Base-by-base conservation (phyloP, 2,797 vertebrate genomes). In the Sebastes hopkinsi region DNA sequence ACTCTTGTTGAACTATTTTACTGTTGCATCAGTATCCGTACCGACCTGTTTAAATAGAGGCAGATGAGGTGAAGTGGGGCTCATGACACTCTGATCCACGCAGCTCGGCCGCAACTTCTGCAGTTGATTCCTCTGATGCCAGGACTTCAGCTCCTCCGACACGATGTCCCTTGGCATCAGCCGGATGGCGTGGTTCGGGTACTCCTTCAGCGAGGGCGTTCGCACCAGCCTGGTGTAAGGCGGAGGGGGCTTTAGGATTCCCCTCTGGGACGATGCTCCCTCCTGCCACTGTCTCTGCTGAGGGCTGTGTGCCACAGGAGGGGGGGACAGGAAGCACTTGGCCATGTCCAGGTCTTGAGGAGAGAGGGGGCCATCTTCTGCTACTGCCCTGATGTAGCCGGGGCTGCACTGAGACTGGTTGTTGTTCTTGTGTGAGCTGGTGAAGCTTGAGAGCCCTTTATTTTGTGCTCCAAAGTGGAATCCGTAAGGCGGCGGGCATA, bases 91-190 rank as follows among this genome's bases (percentile, higher is more conserved):
- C 27, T 95, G 93, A 69, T 97, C 95, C 34, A 93, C 62, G 1
- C 95, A 94, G 77, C 83, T 86, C 0, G 94, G 92, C 22, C 89
- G 86, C 1, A 91, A 64, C 76, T 91, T 94, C 9, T 94, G 93
- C 32, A 94, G 73, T 36, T 96, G 95, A 68, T 95, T 96, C 32
- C 96, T 94, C 87, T 97, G 95, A 4, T 97, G 97, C 97, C 97
- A 98, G 13, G 94, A 96, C 90, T 95, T 96, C 46, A 98, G 94
- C 89, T 98, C 97, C 80, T 97, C 96, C 0, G 95, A 96, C n/a
- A 98, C 96, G 0, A 96, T 94, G 8, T 97, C 95, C 52, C 94
- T 93, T 62, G 96, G 96, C 91, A 97, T 91, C 73, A 94, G 77
- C 55, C 94, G 89, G 82, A 91, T 80, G 1, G 92, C 87, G 25